Percentiles rank a stretch among this genome's conserved stretches.
These are phyloP conservation scores for Simalia tracyae DNA, from an alignment of 2,797 vertebrate genomes.

Conservation along the genomic window DNA sequence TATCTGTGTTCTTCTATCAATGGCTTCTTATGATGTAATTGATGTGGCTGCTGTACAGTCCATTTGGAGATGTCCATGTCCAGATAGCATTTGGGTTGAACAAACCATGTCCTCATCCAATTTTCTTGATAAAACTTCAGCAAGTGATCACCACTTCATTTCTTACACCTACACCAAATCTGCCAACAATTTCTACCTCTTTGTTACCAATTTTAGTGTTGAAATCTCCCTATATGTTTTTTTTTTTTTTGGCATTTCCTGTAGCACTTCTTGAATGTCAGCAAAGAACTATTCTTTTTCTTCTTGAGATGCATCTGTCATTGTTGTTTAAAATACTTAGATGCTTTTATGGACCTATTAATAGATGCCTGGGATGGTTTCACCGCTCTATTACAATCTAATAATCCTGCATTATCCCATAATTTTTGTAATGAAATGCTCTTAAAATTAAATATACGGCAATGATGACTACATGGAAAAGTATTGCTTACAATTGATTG, in stretches of 20 bases:
- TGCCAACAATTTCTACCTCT: background rate
- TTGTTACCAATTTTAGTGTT: background rate
- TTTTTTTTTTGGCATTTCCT: background rate
- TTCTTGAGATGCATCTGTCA: background rate
- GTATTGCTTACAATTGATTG: background rate
- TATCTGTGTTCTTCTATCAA: background rate
- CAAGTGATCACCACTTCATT: background rate
- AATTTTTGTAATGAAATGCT: conserved; percentile 49
- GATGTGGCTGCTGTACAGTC: background rate
- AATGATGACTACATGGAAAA: background rate
- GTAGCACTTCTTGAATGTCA: background rate
- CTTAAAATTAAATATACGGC: conserved; percentile 39
- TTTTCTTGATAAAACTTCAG: background rate
- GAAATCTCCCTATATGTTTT: background rate
- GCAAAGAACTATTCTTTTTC: background rate
- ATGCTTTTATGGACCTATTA: conserved; percentile 47
- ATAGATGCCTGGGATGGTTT: conserved; percentile 34
- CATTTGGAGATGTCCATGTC: background rate
- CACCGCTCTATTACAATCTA: conserved; percentile 28
- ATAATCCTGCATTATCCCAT: conserved; percentile 37
- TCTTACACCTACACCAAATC: background rate
- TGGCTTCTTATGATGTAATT: background rate
- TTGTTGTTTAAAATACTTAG: conserved; percentile 34
- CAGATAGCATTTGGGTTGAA: background rate
- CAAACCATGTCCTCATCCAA: background rate